A percentile compares a stretch with the other conserved stretches of the same genome.
These are phyloP conservation scores for Drosophila helvetica DNA, from an alignment of 2,888 invertebrate species.

Conservation along the genomic window DNA sequence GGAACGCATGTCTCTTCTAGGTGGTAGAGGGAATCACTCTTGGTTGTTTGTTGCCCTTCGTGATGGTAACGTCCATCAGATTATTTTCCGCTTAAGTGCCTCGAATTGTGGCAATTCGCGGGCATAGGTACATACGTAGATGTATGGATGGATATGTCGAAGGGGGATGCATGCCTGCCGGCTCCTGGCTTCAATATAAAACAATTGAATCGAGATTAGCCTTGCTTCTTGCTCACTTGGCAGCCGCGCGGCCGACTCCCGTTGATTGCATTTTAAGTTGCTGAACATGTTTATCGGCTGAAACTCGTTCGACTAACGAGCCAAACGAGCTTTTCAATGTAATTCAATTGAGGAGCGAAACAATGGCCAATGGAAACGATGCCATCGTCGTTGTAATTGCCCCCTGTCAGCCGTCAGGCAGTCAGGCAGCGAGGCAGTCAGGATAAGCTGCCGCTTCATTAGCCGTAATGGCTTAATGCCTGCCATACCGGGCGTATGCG, in stretches of 20 bases:
- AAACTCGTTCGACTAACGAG: conserved; percentile 48
- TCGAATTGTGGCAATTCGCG: conserved; percentile 4
- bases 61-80: conserved; percentile 13
- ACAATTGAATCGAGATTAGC: conserved; percentile 30
- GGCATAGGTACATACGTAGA: conserved; percentile 6
- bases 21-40: conserved; percentile 17
- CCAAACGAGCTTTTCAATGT: conserved; percentile 69
- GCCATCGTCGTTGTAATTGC: conserved; percentile 47
- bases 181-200: conserved; percentile 29
- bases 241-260: conserved; percentile 9
- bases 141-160: background rate
- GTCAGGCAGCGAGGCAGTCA: background rate
- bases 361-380: conserved; percentile 37
- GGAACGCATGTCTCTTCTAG: conserved; percentile 1
- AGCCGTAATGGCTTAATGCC: conserved; percentile 54
- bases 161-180: background rate
- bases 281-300: conserved; percentile 56
- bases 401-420: conserved; percentile 35
- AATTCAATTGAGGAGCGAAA: conserved; percentile 65
- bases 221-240: conserved; percentile 1
- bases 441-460: conserved; percentile 50
- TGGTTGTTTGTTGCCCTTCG: conserved; percentile 5
- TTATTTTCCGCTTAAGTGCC: conserved; percentile 51
- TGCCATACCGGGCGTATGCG: conserved; percentile 53
- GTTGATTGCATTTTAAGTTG: conserved; percentile 74